Base-by-base conservation (phyloP, 1,140 invertebrate species). In the Telenomus remus region DNA sequence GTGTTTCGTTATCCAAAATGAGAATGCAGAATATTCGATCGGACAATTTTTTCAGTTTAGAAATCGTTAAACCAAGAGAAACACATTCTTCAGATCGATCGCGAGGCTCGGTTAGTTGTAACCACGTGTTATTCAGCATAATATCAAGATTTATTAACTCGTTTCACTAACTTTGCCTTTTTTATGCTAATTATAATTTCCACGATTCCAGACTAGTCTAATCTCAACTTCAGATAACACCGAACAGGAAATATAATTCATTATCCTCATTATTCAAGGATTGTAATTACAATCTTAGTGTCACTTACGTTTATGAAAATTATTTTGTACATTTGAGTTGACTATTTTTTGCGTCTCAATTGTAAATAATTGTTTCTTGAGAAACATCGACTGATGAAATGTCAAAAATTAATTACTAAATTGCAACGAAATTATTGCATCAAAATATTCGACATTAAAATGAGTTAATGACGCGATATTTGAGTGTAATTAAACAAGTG, bases 111-210 rank as follows among this genome's bases (percentile, higher is more conserved):
- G 46, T 65, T 54, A 65, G 51, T 51, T 56, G 53, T 65, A 65
- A 65, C 63, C 63, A 16, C 63, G 35, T 49, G 63, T 50, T 56
- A 49, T 65, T 65, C 53, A 65, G 53, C 16, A 65, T 65, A 65
- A 65, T 56, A 19, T 15, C 33, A 55, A 65, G 63, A 65, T 65
- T 65, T 65, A 65, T 65, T 65, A 39, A 65, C 51, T 56, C 14
- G 46, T 65, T 65, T 65, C 53, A 49, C 63, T 56, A 49, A 50
- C 44, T 56, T n/a, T 19, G 53, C 46, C 27, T 55, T 47, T 27
- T 65, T 55, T 49, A 42, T 59, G 42, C 27, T 53, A 54, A 47
- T 59, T 53, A 9, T n/a, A n/a, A n/a, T 68, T 66, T 51, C 46
- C 51, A 27, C 46, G 55, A 68, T 68, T 59, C 19, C 19, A 27